Evolutionary conservation across 2,888 invertebrate genomes (phyloP).

Genomic region (Stenodera caucasica): DNA sequence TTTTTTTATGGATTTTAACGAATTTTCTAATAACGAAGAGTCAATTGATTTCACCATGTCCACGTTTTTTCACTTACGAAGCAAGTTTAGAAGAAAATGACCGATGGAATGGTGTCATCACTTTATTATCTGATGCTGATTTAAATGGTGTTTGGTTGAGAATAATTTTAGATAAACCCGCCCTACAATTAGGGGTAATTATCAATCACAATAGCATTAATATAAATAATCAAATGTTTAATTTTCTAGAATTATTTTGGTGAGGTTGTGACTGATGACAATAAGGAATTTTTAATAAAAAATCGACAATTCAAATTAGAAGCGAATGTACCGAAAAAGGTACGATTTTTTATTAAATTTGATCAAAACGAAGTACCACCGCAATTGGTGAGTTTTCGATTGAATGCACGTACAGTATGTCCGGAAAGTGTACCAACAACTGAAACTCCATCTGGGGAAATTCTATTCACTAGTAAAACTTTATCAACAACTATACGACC

Average conservation of each 20-base stretch:
- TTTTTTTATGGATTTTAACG: no score
- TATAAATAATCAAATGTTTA: not conserved
- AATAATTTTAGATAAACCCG: constrained; percentile 56
- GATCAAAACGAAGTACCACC: constrained; percentile 59
- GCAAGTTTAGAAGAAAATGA: constrained; percentile 57
- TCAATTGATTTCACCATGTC: constrained; percentile 58
- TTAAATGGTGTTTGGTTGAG: constrained; percentile 64
- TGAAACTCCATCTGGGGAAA: constrained; percentile 47
- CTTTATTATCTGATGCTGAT: constrained; percentile 59
- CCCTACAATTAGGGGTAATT: constrained; percentile 42
- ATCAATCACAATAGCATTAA: not conserved
- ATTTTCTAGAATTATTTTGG: constrained; percentile 57
- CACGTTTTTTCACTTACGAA: constrained; percentile 62
- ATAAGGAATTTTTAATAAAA: constrained; percentile 63
- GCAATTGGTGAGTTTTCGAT: constrained; percentile 39
- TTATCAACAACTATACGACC: constrained; percentile 18
- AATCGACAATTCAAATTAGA: constrained; percentile 61
- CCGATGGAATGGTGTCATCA: constrained; percentile 64
- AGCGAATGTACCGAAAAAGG: constrained; percentile 59
- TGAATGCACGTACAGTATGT: constrained; percentile 65
- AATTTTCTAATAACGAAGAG: no score
- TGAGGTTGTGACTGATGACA: constrained; percentile 62
- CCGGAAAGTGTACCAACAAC: constrained; percentile 48
- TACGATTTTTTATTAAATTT: constrained; percentile 65
- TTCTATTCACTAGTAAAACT: constrained; percentile 41